Conservation (phyloP, 2,888 invertebrate species). For the Coenonympha glycerion region DNA sequence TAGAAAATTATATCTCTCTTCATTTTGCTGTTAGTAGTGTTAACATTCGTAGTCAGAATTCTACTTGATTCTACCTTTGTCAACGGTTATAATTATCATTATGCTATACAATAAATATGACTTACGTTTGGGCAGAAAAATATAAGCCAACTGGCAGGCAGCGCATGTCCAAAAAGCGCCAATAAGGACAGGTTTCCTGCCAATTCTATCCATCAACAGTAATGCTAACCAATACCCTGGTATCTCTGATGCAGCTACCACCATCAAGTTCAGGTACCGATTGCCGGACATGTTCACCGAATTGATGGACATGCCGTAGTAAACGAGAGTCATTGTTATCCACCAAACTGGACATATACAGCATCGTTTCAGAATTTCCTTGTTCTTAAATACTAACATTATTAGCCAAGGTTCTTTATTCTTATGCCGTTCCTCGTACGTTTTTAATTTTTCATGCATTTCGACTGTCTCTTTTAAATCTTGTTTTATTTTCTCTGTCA, state of each 20-base stretch:
- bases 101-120: too few relatives aligned
- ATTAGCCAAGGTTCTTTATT: constrained; percentile 49
- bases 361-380: constrained; percentile 56
- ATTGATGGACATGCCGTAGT: constrained; percentile 83
- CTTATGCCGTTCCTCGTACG: neutral
- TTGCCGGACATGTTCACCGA: constrained; percentile 80
- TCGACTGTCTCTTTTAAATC: constrained; percentile 34
- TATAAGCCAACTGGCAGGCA: constrained; percentile 27
- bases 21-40: too few relatives aligned
- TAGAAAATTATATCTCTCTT: too few relatives aligned
- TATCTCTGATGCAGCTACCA: constrained; percentile 77
- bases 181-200: constrained; percentile 48
- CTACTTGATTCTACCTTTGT: too few relatives aligned
- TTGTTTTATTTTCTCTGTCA: constrained; percentile 46
- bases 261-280: constrained; percentile 80
- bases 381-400: constrained; percentile 44
- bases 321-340: constrained; percentile 82
- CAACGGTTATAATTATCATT: too few relatives aligned
- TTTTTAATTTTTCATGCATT: neutral
- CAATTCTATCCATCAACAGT: constrained; percentile 66
- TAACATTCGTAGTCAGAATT: too few relatives aligned
- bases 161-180: constrained; percentile 28
- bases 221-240: constrained; percentile 78
- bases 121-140: constrained; percentile 37
- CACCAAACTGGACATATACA: constrained; percentile 78